These are phyloP conservation scores for Ophraella communa DNA, from an alignment of 2,888 invertebrate species.

Conservation along the genomic window DNA sequence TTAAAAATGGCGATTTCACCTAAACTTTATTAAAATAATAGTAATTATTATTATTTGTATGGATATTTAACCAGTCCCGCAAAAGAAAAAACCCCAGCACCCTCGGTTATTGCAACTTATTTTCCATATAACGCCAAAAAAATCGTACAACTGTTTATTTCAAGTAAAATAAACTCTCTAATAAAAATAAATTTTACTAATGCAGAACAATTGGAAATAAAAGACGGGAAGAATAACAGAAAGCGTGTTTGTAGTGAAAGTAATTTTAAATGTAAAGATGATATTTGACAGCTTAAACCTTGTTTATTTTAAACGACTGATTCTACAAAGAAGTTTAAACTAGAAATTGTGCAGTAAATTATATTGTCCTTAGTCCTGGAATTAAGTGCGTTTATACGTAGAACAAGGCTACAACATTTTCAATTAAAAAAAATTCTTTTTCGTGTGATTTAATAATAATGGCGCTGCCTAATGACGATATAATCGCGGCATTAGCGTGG, in stretches of 20 bases:
- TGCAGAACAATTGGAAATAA: constrained; percentile 4
- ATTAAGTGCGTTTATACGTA: too few relatives aligned
- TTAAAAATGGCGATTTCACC: too few relatives aligned
- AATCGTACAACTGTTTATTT: not conserved
- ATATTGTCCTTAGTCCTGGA: not conserved
- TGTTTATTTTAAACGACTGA: constrained; percentile 8
- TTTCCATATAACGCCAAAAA: not conserved
- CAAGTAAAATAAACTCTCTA: not conserved
- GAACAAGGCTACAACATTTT: too few relatives aligned
- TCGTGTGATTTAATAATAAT: too few relatives aligned
- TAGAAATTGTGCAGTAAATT: constrained; percentile 2
- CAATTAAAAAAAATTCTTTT: too few relatives aligned
- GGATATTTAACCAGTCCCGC: too few relatives aligned
- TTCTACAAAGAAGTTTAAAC: constrained; percentile 8
- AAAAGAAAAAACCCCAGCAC: not conserved
- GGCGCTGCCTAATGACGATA: too few relatives aligned
- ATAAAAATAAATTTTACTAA: not conserved
- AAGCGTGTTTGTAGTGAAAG: not conserved
- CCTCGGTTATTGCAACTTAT: not conserved
- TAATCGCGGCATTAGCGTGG: too few relatives aligned
- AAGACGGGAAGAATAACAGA: not conserved
- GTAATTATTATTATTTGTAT: too few relatives aligned
- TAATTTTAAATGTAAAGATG: constrained; percentile 4
- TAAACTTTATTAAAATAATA: too few relatives aligned
- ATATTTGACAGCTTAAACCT: constrained; percentile 13